Conservation (phyloP, 1,140 invertebrate genomes). For the Chironomus striatipennis region DNA sequence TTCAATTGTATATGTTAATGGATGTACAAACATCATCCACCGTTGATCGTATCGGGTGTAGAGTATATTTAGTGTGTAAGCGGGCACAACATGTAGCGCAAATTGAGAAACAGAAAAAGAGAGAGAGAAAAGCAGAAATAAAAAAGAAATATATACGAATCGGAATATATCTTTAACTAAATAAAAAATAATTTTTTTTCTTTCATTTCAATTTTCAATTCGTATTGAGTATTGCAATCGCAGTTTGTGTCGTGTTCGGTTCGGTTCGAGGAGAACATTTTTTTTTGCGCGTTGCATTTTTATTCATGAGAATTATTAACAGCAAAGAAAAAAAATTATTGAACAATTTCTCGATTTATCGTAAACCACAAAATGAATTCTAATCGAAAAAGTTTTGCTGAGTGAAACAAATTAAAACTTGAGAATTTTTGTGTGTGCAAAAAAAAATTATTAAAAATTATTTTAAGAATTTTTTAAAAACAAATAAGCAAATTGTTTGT, state of each 20-base stretch:
- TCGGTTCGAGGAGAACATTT: not conserved
- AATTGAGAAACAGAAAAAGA: not conserved
- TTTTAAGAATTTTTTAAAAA: no score
- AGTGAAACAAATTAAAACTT: no score
- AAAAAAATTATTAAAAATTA: no score
- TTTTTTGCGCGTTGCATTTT: not conserved
- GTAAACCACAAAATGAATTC: not conserved
- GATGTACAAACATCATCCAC: constrained; percentile 17
- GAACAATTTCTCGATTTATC: not conserved
- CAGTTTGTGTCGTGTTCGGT: constrained; percentile 12
- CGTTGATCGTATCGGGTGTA: not conserved
- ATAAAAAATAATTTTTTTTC: constrained; percentile 10
- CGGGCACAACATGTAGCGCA: not conserved
- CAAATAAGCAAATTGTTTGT: no score
- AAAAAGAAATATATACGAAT: not conserved
- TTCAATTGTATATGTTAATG: constrained; percentile 22
- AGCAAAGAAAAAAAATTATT: not conserved
- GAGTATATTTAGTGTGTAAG: not conserved
- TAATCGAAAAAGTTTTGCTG: not conserved
- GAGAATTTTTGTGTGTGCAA: no score
- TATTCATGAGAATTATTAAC: no score
- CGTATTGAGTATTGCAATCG: constrained; percentile 22
- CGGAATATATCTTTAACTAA: constrained; percentile 21
- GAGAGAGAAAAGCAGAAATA: not conserved
- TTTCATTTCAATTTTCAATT: constrained; percentile 22